These are phyloP conservation scores for Nyctalus aviator DNA, from an alignment of 2,797 vertebrate genomes.

Conservation along the genomic window DNA sequence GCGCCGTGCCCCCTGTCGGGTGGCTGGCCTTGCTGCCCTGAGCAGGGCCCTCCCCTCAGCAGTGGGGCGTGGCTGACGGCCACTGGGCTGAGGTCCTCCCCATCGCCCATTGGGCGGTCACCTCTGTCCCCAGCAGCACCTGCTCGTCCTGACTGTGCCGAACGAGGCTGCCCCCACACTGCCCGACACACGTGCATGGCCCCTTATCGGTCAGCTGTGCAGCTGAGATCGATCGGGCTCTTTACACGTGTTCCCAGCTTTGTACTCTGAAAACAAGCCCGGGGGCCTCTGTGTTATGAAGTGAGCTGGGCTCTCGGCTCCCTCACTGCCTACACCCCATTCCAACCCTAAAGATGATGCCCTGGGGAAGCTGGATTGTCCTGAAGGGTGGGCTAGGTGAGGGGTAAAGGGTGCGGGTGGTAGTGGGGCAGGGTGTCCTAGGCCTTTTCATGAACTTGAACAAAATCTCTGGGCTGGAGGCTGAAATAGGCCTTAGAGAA, in stretches of 20 bases:
- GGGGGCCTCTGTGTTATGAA: neutral
- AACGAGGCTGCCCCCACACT: neutral
- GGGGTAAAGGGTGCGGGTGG: neutral
- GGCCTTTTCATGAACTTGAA: neutral
- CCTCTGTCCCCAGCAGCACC: neutral
- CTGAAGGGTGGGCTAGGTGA: neutral
- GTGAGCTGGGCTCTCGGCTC: neutral
- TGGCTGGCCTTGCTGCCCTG: neutral
- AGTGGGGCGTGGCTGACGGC: neutral
- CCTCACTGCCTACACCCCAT: neutral
- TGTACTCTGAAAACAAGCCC: neutral
- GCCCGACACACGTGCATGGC: rapidly evolving
- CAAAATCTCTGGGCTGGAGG: neutral
- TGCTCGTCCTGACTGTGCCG: neutral
- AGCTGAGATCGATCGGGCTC: rapidly evolving
- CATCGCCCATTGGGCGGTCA: neutral
- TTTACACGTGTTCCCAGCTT: neutral
- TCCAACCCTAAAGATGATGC: neutral
- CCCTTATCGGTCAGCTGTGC: neutral
- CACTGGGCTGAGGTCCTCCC: neutral
- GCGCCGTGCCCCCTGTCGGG: neutral
- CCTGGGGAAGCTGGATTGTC: neutral
- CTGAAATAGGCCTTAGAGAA: neutral
- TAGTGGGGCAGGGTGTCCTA: rapidly evolving
- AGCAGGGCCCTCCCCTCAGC: neutral